Evolutionary conservation across 1,140 invertebrate species (phyloP).

Genomic region (Pristionchus pacificus): DNA sequence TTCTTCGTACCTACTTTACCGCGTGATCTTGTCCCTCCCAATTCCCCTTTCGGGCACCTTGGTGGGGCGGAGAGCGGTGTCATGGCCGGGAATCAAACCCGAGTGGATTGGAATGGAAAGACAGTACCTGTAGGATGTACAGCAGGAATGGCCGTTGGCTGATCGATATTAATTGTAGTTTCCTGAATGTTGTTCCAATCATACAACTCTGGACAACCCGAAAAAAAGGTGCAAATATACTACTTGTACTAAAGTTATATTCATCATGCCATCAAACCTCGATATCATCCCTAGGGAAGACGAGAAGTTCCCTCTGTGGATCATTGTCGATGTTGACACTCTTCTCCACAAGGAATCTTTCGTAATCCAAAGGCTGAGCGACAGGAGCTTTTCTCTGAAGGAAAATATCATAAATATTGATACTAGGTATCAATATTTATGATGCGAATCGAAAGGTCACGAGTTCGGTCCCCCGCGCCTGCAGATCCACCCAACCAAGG

Average conservation of each 20-base stretch:
- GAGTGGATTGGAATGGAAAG: too few species aligned
- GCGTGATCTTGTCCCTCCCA: too few species aligned
- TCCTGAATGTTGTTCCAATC: not conserved
- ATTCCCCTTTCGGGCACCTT: too few species aligned
- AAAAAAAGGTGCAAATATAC: not conserved
- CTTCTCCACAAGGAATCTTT: conserved; percentile 27
- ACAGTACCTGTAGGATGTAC: not conserved
- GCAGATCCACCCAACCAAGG: too few species aligned
- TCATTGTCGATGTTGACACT: conserved; percentile 74
- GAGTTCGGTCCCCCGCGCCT: too few species aligned
- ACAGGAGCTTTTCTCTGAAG: conserved; percentile 27
- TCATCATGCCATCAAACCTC: conserved; percentile 67
- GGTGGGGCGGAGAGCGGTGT: too few species aligned
- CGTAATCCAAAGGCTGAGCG: conserved; percentile 29
- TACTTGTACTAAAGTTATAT: not conserved
- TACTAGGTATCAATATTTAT: too few species aligned
- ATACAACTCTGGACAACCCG: not conserved
- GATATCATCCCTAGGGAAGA: conserved; percentile 85
- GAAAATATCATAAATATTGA: too few species aligned
- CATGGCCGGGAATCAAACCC: too few species aligned
- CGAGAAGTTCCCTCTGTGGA: conserved; percentile 77
- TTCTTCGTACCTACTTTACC: too few species aligned
- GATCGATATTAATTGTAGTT: not conserved
- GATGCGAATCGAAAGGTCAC: too few species aligned
- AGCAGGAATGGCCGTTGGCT: conserved; percentile 1